Evolutionary conservation across 2,113 vertebrate genomes (phyloP), one percentile per base, ranked within the genome.

Genomic region (Parus major): DNA sequence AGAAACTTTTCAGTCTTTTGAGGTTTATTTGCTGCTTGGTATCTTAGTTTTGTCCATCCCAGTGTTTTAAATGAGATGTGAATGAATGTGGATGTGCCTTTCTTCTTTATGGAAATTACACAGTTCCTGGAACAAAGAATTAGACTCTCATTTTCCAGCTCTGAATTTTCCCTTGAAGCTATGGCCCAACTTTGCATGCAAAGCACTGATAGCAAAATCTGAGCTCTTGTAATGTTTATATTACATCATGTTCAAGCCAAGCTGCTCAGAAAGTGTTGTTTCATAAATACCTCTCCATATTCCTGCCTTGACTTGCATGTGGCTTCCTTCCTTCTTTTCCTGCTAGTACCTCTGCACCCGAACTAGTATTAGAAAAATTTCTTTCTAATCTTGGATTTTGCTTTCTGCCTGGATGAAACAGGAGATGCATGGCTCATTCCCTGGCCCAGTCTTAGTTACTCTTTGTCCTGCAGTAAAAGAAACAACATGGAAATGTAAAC

Each of bases 241-340:
- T 91, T 90, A 88, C 16, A n/a, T 59, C 15, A 15, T 64, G 46
- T 64, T 68, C 47, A 83, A 91, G 87, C 56, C 71, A 96, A 80
- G 49, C 44, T 78, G 49, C 41, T 92, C 93, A 78, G 53, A 86
- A 92, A 92, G 60, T 72, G 76, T 33, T 87, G 44, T 93, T 97
- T 96, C 19, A 22, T 61, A 92, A 93, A 92, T 86, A 66, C 31
- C 22, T 80, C 72, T 88, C 41, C 75, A 81, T 61, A 71, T 81
- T 96, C 82, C 57, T 93, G 85, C 65, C 79, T 83, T 64, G 72
- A 93, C 90, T 94, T 80, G 79, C 52, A 52, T 73, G 59, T 50
- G 15, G 28, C 68, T 96, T 93, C 79, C 72, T 92, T 95, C 87
- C 79, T 91, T 35, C 56, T 81, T 57, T 91, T 89, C 35, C 46